Conservation (phyloP, 2,797 vertebrate genomes). For the Cetoscarus ocellatus region DNA sequence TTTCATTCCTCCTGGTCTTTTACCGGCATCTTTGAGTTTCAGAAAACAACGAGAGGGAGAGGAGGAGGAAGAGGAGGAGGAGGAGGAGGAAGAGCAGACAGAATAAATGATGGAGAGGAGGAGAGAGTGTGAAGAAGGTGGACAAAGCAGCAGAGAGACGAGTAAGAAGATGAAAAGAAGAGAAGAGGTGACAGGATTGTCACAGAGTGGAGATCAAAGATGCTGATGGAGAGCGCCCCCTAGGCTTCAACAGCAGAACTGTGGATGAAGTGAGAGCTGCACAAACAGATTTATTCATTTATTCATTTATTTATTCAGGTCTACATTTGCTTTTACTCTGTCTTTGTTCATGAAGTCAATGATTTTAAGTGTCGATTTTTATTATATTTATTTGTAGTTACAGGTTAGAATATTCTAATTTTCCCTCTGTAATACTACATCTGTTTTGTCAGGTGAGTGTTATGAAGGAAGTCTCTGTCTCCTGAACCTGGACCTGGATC, state of each 20-base stretch:
- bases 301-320: no score
- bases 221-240: slow-evolving; percentile 65
- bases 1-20: slow-evolving; percentile 29
- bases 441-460: no score
- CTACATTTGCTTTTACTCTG: background rate
- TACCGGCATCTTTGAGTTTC: slow-evolving; percentile 30
- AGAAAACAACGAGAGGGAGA: background rate
- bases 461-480: no score
- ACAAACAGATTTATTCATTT: background rate
- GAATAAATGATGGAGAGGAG: background rate
- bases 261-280: slow-evolving; percentile 15
- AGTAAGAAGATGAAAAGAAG: background rate
- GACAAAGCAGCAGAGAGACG: background rate
- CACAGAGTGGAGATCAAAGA: background rate
- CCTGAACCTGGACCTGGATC: no score
- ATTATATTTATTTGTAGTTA: no score
- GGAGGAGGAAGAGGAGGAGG: no score
- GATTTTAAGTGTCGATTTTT: no score
- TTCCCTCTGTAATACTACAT: no score
- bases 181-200: background rate
- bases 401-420: no score
- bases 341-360: no score
- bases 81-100: background rate
- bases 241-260: slow-evolving; percentile 18
- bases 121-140: background rate